Base-by-base conservation (phyloP, 2,797 vertebrate species). In the Pseudochromis fuscus region DNA sequence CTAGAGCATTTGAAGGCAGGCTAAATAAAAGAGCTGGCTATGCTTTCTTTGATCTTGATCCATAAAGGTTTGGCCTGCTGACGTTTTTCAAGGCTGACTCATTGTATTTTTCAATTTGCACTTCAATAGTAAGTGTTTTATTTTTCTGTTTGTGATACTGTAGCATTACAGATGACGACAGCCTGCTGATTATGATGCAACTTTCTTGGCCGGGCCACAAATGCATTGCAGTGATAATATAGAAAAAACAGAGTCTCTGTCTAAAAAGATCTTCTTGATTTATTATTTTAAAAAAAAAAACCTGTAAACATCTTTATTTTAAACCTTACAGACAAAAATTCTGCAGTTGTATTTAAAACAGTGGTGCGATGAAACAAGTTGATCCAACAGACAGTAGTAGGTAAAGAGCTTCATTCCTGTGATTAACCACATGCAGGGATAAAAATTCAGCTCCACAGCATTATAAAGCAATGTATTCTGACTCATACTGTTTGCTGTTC, bases 1-100 rank as follows among this genome's bases (percentile, higher is more conserved):
- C 88, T 7, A 37, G 2, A 16, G 25, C 3, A 31, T 51, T 27
- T 23, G 6, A 12, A 52, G 18, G 3, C 31, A 23, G 40, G 25
- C 46, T 21, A 7, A n/a, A 18, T 28, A 27, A 24, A 42, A 16
- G 15, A 48, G 18, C 46, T 38, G 13, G 2, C 25, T 33, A 7
- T 7, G 18, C 24, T 58, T 53, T 27, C n/a, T 65, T 52, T 8
- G 72, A 48, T 6, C 4, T 50, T 1, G 18, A 51, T 70, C 25
- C 13, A 67, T 56, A n/a, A 24, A 55, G 33, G 30, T n/a, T 60
- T 30, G 48, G 52, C 37, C 28, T 56, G 51, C 59, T 69, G 67
- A 60, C 57, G 30, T 68, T 60, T n/a, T 62, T 30, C 7, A 24
- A 35, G 31, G 31, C 21, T 77, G 68, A 83, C 42, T 78, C 75